Conservation (phyloP, 2,797 vertebrate genomes). For the Lagorchestes hirsutus region DNA sequence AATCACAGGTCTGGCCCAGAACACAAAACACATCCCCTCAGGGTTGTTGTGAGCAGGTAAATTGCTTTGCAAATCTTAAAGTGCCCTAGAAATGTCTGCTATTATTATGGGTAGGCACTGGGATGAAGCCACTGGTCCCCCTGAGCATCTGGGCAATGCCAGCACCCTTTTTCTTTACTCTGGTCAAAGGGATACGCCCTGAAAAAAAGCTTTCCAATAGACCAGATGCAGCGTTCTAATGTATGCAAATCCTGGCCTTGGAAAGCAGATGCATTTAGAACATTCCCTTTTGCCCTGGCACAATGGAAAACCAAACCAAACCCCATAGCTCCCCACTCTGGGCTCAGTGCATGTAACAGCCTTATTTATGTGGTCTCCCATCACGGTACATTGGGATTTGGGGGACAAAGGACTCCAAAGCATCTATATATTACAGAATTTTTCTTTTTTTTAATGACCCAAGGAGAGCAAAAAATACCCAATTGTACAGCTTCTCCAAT, state of each 20-base stretch:
- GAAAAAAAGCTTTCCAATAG: slow-evolving; percentile 73
- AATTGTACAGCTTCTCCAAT: slow-evolving; percentile 78
- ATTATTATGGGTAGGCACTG: neutral
- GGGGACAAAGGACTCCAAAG: slow-evolving; percentile 82
- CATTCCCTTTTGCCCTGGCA: slow-evolving; percentile 82
- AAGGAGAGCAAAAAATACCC: slow-evolving; percentile 1
- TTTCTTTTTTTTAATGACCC: slow-evolving; percentile 26
- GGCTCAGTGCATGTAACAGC: slow-evolving; percentile 83
- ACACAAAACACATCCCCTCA: neutral
- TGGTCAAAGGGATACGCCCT: slow-evolving; percentile 76
- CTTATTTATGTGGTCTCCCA: slow-evolving; percentile 84
- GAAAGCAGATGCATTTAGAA: slow-evolving; percentile 6
- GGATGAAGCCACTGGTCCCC: neutral
- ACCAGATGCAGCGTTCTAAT: slow-evolving; percentile 72
- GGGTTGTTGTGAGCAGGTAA: neutral
- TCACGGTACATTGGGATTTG: slow-evolving; percentile 85
- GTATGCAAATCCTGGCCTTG: slow-evolving; percentile 85
- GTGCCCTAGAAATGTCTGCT: neutral
- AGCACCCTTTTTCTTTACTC: slow-evolving; percentile 68
- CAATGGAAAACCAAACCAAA: slow-evolving; percentile 80
- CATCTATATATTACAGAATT: slow-evolving; percentile 84
- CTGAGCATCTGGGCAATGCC: neutral
- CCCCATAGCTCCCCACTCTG: slow-evolving; percentile 76
- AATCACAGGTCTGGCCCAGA: neutral
- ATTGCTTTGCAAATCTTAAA: neutral